These are phyloP conservation scores for Denticeps clupeoides DNA, from an alignment of 2,797 vertebrate genomes.

Conservation along the genomic window DNA sequence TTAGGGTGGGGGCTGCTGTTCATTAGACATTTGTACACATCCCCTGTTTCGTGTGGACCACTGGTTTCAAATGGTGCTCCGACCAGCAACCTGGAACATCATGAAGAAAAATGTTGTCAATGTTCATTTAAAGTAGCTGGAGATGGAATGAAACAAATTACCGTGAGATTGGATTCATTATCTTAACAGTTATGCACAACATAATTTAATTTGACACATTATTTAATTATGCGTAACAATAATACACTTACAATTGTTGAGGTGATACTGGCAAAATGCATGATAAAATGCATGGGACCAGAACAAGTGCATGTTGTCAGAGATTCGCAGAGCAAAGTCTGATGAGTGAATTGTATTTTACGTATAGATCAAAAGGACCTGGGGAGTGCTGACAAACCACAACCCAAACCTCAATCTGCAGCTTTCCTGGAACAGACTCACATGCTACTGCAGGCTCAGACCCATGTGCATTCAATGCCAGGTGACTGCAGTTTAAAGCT, in stretches of 20 bases:
- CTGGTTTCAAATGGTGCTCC: constrained; percentile 72
- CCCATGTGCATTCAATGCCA: neutral
- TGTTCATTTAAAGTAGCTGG: neutral
- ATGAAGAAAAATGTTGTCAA: neutral
- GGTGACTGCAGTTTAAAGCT: too few species aligned
- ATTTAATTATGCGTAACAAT: too few species aligned
- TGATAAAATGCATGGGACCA: too few species aligned
- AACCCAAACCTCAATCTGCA: constrained; percentile 15
- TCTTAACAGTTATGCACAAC: too few species aligned
- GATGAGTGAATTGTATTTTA: constrained; percentile 5
- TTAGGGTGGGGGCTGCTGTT: constrained; percentile 42
- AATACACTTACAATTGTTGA: too few species aligned
- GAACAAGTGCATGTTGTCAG: neutral
- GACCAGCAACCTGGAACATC: constrained; percentile 62
- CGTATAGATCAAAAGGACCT: constrained; percentile 10
- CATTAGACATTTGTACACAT: constrained; percentile 70
- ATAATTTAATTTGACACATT: too few species aligned
- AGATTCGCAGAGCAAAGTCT: too few species aligned
- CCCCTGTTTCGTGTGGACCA: constrained; percentile 69
- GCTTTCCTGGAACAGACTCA: constrained; percentile 13
- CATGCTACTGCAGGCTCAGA: constrained; percentile 1
- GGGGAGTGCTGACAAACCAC: constrained; percentile 12
- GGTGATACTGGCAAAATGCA: too few species aligned
- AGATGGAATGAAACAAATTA: too few species aligned
- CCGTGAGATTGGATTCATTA: too few species aligned